These are phyloP conservation scores for Listrodromus nycthemerus DNA, from an alignment of 2,888 invertebrate species.

Conservation along the genomic window DNA sequence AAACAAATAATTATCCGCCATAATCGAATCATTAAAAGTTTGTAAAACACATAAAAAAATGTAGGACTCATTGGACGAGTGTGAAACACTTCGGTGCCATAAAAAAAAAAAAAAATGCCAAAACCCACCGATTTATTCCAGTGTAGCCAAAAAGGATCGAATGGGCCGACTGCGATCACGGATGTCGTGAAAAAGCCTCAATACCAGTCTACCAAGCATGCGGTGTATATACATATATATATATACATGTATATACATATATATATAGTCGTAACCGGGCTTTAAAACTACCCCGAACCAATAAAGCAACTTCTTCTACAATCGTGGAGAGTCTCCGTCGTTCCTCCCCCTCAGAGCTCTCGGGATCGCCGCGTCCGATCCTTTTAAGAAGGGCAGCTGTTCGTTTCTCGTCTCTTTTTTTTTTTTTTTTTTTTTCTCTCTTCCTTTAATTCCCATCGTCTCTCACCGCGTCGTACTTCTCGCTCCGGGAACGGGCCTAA, in stretches of 20 bases:
- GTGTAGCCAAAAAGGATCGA: background rate
- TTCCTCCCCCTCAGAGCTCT: conserved; percentile 41
- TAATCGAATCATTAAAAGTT: too few species aligned
- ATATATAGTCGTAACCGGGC: conserved; percentile 43
- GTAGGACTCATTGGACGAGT: too few species aligned
- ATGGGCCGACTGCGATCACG: background rate
- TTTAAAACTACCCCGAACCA: conserved; percentile 77
- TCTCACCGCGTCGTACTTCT: conserved; percentile 51
- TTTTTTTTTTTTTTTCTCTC: conserved; percentile 49
- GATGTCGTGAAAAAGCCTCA: conserved; percentile 28
- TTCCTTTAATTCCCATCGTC: conserved; percentile 22
- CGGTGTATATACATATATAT: conserved; percentile 38
- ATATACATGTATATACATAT: conserved; percentile 37
- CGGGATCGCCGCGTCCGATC: conserved; percentile 53
- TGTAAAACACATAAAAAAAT: too few species aligned
- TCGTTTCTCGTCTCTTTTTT: conserved; percentile 60
- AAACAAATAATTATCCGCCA: too few species aligned
- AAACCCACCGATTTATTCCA: too few species aligned
- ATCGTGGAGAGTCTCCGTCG: background rate
- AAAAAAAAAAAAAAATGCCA: too few species aligned
- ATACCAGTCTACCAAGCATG: conserved; percentile 44
- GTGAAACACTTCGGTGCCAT: too few species aligned
- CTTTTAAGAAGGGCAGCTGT: conserved; percentile 70
- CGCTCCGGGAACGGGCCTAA: conserved; percentile 13
- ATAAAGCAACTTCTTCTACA: conserved; percentile 71